Evolutionary conservation across 2,797 vertebrate genomes (phyloP).

Genomic region (Darevskia mixta): DNA sequence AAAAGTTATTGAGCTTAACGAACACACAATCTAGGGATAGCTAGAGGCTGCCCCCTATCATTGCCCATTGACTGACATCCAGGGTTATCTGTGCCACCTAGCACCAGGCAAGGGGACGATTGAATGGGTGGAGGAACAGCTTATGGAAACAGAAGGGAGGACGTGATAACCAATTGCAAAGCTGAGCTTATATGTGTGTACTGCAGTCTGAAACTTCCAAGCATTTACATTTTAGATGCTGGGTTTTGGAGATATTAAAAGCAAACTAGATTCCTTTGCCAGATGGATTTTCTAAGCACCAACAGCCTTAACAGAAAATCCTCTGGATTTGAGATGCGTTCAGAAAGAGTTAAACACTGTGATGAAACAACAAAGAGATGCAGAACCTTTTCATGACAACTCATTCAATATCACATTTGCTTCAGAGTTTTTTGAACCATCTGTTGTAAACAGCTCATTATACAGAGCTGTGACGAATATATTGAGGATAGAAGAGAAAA

Average conservation of each 20-base stretch:
- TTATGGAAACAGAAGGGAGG: neutral
- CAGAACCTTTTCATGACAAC: conserved; percentile 8
- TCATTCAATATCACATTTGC: neutral
- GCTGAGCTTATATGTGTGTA: neutral
- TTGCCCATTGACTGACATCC: neutral
- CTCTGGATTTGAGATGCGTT: conserved; percentile 33
- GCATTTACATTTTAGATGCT: neutral
- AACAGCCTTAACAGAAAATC: conserved; percentile 33
- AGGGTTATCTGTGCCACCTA: neutral
- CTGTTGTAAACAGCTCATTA: conserved; percentile 43
- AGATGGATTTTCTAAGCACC: conserved; percentile 50
- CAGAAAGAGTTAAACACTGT: conserved; percentile 20
- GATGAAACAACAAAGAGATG: conserved; percentile 28
- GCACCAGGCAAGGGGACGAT: neutral
- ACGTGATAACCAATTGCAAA: neutral
- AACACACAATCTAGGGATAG: neutral
- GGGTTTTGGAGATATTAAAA: neutral
- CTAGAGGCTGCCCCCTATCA: neutral
- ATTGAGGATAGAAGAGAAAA: neutral
- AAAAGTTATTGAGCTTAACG: neutral
- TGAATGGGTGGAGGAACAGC: neutral
- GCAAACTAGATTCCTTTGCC: conserved; percentile 27
- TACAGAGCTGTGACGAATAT: conserved; percentile 30
- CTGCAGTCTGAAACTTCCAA: neutral
- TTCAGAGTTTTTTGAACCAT: conserved; percentile 36